Conservation (phyloP, 64 coral and sea anemone species). For the Porites australiensis region DNA sequence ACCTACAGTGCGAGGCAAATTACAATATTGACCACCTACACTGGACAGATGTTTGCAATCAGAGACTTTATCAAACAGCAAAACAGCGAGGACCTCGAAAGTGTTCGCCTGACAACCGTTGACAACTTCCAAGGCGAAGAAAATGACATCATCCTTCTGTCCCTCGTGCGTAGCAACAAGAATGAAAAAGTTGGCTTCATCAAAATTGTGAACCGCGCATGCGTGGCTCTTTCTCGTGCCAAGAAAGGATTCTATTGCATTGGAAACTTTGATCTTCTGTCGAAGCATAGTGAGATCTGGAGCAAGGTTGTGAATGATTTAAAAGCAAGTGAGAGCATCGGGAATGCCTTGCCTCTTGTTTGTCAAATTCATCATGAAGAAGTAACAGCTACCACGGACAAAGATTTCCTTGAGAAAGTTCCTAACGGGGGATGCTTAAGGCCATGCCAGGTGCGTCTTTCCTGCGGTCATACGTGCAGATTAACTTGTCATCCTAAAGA, state of each 20-base stretch:
- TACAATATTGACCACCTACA: slow-evolving; percentile 92
- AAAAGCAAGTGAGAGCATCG: background rate
- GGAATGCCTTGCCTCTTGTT: slow-evolving; percentile 60
- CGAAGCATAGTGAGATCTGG: slow-evolving; percentile 64
- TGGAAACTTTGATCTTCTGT: slow-evolving; percentile 80
- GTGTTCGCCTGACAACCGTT: slow-evolving; percentile 76
- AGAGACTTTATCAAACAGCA: slow-evolving; percentile 33
- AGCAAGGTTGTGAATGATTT: slow-evolving; percentile 62
- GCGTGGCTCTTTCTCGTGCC: slow-evolving; percentile 83
- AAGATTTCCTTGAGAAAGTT: slow-evolving; percentile 68
- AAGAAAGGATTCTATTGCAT: slow-evolving; percentile 89
- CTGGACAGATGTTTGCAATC: slow-evolving; percentile 80
- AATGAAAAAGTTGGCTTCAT: slow-evolving; percentile 84
- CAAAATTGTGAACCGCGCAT: slow-evolving; percentile 70
- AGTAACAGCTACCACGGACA: slow-evolving; percentile 8
- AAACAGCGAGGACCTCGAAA: slow-evolving; percentile 25
- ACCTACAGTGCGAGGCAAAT: slow-evolving; percentile 67
- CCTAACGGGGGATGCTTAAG: slow-evolving; percentile 73
- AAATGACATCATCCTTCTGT: slow-evolving; percentile 87
- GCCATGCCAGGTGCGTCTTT: slow-evolving; percentile 57
- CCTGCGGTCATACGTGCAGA: slow-evolving; percentile 79
- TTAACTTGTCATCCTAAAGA: slow-evolving; percentile 67
- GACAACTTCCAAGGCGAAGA: slow-evolving; percentile 97
- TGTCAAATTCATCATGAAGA: slow-evolving; percentile 74
- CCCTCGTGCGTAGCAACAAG: slow-evolving; percentile 80